phyloP scores from a whole-genome alignment of 2,888 invertebrate species.

The Congeria kusceri region DNA sequence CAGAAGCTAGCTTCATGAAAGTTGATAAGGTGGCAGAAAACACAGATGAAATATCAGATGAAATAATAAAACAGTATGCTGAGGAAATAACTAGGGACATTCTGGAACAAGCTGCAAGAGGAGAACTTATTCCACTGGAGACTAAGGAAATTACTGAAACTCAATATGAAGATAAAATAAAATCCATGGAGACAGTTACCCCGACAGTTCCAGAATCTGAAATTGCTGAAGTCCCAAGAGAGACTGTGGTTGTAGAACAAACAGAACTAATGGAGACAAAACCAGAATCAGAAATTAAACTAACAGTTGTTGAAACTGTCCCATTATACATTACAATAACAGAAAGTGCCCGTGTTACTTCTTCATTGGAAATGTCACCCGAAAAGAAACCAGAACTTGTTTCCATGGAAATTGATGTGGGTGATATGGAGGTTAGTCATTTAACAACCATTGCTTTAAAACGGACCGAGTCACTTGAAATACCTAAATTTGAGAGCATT shows the following conservation, averaged over 20 bases:
- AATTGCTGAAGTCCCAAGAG: conserved; percentile 6
- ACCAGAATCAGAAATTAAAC: conserved; percentile 6
- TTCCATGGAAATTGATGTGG: conserved; percentile 11
- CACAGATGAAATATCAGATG: conserved; percentile 42
- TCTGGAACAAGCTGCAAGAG: conserved; percentile 51
- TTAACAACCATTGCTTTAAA: background rate
- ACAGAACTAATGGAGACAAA: conserved; percentile 21
- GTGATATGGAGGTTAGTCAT: conserved; percentile 11
- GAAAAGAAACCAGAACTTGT: conserved; percentile 17
- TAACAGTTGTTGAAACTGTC: conserved; percentile 42
- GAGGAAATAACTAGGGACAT: conserved; percentile 67
- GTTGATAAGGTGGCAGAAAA: conserved; percentile 46
- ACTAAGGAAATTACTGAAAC: conserved; percentile 55
- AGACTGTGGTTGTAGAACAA: conserved; percentile 34
- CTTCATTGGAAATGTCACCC: conserved; percentile 27
- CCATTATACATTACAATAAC: conserved; percentile 26
- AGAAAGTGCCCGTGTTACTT: conserved; percentile 33
- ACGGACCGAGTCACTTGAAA: background rate
- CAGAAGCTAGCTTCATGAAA: conserved; percentile 32
- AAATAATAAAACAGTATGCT: conserved; percentile 54
- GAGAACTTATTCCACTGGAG: conserved; percentile 39
- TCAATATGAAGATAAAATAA: conserved; percentile 42
- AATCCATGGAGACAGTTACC: background rate
- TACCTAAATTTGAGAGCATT: too few relatives aligned
- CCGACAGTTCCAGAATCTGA: too few relatives aligned